These are phyloP conservation scores for Papilio dardanus DNA, from an alignment of 1,140 invertebrate species.

Conservation along the genomic window DNA sequence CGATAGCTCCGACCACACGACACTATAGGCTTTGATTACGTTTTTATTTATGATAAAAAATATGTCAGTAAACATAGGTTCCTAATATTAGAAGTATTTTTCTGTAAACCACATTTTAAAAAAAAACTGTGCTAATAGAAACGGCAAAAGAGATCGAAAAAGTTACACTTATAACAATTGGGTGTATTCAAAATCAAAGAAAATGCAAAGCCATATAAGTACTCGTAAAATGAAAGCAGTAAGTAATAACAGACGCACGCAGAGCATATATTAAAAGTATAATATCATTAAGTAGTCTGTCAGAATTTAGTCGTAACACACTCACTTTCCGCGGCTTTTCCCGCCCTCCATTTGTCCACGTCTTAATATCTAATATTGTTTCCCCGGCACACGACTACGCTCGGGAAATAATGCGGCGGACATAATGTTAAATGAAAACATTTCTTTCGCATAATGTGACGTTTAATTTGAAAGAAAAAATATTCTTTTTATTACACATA, in stretches of 20 bases:
- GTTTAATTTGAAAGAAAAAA: not conserved
- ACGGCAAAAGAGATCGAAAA: not conserved
- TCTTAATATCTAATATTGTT: conserved; percentile 31
- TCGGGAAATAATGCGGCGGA: not conserved
- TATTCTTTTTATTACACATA: not conserved
- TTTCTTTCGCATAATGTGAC: conserved; percentile 6
- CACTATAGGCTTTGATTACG: not conserved
- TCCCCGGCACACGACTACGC: not conserved
- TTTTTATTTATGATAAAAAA: not conserved
- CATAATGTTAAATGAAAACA: conserved; percentile 5
- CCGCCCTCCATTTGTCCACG: conserved; percentile 14
- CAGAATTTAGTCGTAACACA: conserved; percentile 17
- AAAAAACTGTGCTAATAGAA: no score
- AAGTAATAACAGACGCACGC: not conserved
- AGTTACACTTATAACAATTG: no score
- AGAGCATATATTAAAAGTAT: conserved; percentile 22
- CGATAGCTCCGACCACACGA: not conserved
- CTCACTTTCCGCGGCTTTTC: conserved; percentile 1
- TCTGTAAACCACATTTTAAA: no score
- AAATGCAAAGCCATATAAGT: not conserved
- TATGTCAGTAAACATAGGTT: not conserved
- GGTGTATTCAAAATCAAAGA: not conserved
- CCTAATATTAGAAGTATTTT: no score
- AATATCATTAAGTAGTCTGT: conserved; percentile 14
- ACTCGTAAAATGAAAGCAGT: not conserved